Conservation (phyloP, 2,888 invertebrate genomes). For the Drosophila dives region DNA sequence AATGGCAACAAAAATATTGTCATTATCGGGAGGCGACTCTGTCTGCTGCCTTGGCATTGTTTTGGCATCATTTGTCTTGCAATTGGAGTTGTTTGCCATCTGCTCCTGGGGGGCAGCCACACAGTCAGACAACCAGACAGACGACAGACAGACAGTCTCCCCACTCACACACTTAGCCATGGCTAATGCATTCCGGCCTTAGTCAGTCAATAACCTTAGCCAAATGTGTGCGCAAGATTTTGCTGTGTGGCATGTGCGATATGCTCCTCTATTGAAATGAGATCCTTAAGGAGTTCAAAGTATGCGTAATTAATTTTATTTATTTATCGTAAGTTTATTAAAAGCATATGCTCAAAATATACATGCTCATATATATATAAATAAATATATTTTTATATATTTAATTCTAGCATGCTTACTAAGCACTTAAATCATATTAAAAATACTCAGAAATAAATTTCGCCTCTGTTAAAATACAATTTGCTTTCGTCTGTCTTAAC, state of each 20-base stretch:
- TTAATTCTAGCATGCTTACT: neutral
- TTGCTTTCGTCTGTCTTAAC: neutral
- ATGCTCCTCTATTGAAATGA: neutral
- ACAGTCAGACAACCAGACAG: neutral
- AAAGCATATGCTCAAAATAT: neutral
- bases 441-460: neutral
- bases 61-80: conserved; percentile 71
- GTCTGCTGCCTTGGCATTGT: conserved; percentile 42
- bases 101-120: conserved; percentile 58
- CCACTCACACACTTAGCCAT: conserved; percentile 32
- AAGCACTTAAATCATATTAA: neutral
- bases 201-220: conserved; percentile 47
- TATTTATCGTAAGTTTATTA: neutral
- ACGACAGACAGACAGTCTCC: neutral
- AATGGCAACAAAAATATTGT: conserved; percentile 71
- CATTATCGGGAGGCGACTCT: conserved; percentile 63
- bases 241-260: neutral
- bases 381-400: neutral
- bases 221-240: neutral
- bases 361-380: too few relatives aligned
- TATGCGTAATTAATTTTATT: neutral
- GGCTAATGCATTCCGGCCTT: conserved; percentile 67
- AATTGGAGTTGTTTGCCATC: conserved; percentile 55
- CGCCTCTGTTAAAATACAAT: neutral
- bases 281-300: neutral